Conservation (phyloP, 35 echinoderm and acorn worm species). For the Hemicentrotus pulcherrimus region DNA sequence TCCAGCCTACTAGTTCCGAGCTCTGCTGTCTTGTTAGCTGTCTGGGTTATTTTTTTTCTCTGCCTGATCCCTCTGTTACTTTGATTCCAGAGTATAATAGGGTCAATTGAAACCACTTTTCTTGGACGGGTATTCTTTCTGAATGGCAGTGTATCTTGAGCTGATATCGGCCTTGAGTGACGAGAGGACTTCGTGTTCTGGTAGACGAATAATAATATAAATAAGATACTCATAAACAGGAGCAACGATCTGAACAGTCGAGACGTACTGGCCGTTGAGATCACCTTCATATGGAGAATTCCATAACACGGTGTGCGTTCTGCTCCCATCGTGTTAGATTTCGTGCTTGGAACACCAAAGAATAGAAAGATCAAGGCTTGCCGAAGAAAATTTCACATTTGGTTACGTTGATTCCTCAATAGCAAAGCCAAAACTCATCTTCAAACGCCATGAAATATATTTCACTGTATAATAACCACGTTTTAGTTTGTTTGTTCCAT, state of each 20-base stretch:
- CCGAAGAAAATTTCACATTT: background rate
- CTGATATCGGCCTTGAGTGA: background rate
- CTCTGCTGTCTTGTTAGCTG: background rate
- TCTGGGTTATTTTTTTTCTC: background rate
- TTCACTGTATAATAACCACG: too few relatives aligned
- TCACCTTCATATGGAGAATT: background rate
- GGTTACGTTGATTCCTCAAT: background rate
- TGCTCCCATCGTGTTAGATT: background rate
- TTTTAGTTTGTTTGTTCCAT: too few relatives aligned
- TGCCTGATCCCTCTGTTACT: background rate
- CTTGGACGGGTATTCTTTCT: background rate
- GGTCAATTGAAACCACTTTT: background rate
- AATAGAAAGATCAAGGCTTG: background rate
- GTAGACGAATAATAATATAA: conserved; percentile 12
- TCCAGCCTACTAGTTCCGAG: background rate
- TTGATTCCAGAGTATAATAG: background rate
- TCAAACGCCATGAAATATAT: too few relatives aligned
- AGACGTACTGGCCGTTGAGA: background rate
- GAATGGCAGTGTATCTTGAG: background rate
- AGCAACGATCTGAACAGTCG: background rate
- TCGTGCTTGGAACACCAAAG: background rate
- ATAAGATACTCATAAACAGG: background rate
- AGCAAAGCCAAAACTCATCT: too few relatives aligned
- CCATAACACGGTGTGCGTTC: background rate
- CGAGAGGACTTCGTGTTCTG: background rate